A percentile compares a stretch with the other conserved stretches of the same genome.
phyloP scores from a whole-genome alignment of 1,140 invertebrate genomes.

The Zaprionus tsacasi region DNA sequence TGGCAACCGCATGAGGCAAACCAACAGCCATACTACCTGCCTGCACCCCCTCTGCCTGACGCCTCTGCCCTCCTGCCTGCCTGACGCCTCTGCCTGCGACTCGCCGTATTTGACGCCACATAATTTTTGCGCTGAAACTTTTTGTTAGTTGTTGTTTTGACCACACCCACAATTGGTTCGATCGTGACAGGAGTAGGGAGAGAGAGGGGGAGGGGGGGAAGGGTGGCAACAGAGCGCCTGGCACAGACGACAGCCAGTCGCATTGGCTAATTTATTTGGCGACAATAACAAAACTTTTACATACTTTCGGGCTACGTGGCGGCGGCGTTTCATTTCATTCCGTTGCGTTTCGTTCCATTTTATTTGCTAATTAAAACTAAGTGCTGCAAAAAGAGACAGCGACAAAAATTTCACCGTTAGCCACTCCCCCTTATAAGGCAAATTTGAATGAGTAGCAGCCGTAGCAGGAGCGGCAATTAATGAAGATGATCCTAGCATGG shows the following conservation, averaged over 20 bases:
- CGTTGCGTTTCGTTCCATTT: slow-evolving; percentile 59
- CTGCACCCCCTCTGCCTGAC: slow-evolving; percentile 12
- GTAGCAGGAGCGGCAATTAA: background rate
- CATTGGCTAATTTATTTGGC: slow-evolving; percentile 78
- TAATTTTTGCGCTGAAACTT: slow-evolving; percentile 72
- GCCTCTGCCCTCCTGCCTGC: slow-evolving; percentile 5
- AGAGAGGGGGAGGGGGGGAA: background rate
- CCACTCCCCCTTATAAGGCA: slow-evolving; percentile 15
- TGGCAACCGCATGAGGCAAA: slow-evolving; percentile 64
- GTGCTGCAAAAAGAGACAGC: slow-evolving; percentile 55
- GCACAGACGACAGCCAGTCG: slow-evolving; percentile 22
- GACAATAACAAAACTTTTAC: slow-evolving; percentile 78
- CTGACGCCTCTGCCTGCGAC: slow-evolving; percentile 46
- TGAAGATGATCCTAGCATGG: background rate
- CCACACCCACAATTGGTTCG: slow-evolving; percentile 48
- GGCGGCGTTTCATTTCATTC: slow-evolving; percentile 62
- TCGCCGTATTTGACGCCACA: slow-evolving; percentile 78
- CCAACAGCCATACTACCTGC: slow-evolving; percentile 36
- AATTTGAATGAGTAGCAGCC: no score
- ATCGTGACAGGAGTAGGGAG: background rate
- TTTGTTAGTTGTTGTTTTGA: slow-evolving; percentile 68
- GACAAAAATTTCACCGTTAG: slow-evolving; percentile 27
- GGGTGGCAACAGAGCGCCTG: background rate
- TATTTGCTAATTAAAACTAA: slow-evolving; percentile 81
- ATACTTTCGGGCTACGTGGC: slow-evolving; percentile 61